These are phyloP conservation scores for Hydrolagus colliei DNA, from an alignment of 2,797 vertebrate genomes.

Conservation along the genomic window DNA sequence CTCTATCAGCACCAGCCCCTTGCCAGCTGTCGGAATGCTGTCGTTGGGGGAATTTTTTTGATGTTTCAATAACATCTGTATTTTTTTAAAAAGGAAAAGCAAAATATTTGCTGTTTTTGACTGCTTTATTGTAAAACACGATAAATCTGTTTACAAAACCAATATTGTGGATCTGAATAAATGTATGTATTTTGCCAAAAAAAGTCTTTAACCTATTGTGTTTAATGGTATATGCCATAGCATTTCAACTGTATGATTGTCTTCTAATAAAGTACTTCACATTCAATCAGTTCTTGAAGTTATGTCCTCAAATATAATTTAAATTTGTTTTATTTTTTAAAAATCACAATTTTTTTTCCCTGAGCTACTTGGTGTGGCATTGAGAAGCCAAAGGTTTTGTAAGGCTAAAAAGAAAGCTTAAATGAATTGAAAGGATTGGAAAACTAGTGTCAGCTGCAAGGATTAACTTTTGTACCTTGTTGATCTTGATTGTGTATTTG, in stretches of 20 bases:
- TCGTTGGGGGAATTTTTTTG: constrained; percentile 12
- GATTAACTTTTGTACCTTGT: background rate
- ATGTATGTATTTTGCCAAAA: constrained; percentile 18
- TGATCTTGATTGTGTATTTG: background rate
- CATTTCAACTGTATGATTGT: constrained; percentile 5
- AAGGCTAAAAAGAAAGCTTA: background rate
- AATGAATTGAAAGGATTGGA: background rate
- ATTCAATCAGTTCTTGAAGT: constrained; percentile 24
- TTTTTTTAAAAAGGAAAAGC: background rate
- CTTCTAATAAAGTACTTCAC: constrained; percentile 25
- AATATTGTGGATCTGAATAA: constrained; percentile 24
- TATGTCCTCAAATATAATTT: constrained; percentile 20
- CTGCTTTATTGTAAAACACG: constrained; percentile 27
- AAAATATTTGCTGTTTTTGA: constrained; percentile 18
- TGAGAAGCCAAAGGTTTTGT: background rate
- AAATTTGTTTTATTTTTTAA: background rate
- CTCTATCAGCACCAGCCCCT: background rate
- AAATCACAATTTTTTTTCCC: background rate
- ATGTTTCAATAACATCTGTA: constrained; percentile 18
- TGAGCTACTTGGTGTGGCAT: background rate
- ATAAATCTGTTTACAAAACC: constrained; percentile 19
- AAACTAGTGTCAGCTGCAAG: background rate
- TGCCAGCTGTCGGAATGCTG: background rate
- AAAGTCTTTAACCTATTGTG: constrained; percentile 24
- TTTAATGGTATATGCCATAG: background rate